Evolutionary conservation across 2,113 vertebrate genomes (phyloP), one percentile per base, ranked within the genome.

Genomic region (Sceloporus tristichus): DNA sequence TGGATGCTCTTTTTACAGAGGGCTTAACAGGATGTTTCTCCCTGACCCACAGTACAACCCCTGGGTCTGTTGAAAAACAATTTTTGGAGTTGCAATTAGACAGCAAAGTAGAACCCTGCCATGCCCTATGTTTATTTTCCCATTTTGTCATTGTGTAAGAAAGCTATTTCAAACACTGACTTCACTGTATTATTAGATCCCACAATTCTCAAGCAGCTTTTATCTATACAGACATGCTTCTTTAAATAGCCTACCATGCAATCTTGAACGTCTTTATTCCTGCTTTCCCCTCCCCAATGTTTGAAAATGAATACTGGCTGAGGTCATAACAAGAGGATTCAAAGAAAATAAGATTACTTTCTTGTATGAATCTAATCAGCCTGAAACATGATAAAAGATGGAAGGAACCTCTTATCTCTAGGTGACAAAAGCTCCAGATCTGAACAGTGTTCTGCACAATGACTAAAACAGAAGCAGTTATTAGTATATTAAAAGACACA

Each of bases 131-230:
- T 82, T 34, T 92, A 91, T 93, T 92, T 10, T 16, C 87, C 42
- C 79, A 83, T n/a, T 87, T 85, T 62, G 92, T 89, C 91, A 88
- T 90, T 91, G 94, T 85, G 94, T 90, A 91, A 94, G 93, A 87
- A 93, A 93, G 85, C 84, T 88, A 87, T 94, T 93, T 91, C 81
- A 91, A 93, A 84, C 86, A 3, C 85, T 94, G 90, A 89, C 95
- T 96, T 93, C 92, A 89, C 84, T 90, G 3, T 0, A 89, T 48
- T 86, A 59, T 90, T 65, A 29, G 89, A 2, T 9, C 9, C 56
- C 38, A 85, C 87, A 90, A 71, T 29, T 91, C 91, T 88, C 90
- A 86, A 88, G 77, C 4, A 65, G 70, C 14, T 79, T 29, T 59
- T 48, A 92, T 59, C 19, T 87, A 88, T 92, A 74, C 90, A 89